Evolutionary conservation across 2,797 vertebrate genomes (phyloP).

Genomic region (Myoxocephalus aenaeus): DNA sequence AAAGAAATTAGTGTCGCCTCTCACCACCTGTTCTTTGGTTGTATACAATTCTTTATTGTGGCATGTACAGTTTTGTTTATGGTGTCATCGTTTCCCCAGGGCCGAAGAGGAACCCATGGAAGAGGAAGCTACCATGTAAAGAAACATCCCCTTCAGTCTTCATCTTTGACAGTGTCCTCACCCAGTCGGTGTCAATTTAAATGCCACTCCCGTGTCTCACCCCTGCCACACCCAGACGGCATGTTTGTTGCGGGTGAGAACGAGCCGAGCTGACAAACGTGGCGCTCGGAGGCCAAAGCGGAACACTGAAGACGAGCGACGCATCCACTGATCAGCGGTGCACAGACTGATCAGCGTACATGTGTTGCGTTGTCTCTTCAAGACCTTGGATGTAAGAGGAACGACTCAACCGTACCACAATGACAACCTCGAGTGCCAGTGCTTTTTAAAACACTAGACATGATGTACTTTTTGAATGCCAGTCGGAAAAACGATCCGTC

Average conservation of each 20-base stretch:
- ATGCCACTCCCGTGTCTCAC: conserved; percentile 72
- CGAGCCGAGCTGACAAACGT: conserved; percentile 62
- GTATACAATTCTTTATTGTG: not conserved
- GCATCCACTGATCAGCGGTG: conserved; percentile 39
- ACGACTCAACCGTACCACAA: conserved; percentile 23
- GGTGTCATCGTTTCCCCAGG: conserved; percentile 72
- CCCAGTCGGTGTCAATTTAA: conserved; percentile 80
- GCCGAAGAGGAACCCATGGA: conserved; percentile 97
- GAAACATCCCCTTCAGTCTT: conserved; percentile 75
- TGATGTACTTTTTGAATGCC: conserved; percentile 51
- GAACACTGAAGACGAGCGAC: conserved; percentile 62
- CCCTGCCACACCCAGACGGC: conserved; percentile 74
- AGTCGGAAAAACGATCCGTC: conserved; percentile 32
- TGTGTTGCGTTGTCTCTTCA: conserved; percentile 46
- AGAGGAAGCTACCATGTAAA: conserved; percentile 95
- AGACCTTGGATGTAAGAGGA: conserved; percentile 39
- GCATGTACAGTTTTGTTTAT: not conserved
- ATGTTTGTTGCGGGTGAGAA: conserved; percentile 63
- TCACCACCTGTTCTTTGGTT: not conserved
- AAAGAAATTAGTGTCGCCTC: not conserved
- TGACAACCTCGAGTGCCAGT: conserved; percentile 64
- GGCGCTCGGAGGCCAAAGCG: conserved; percentile 39
- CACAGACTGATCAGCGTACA: conserved; percentile 46
- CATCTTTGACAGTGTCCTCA: conserved; percentile 86
- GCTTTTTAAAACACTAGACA: conserved; percentile 70